Evolutionary conservation across 2,113 vertebrate species (phyloP).

Genomic region (Camelus dromedarius): DNA sequence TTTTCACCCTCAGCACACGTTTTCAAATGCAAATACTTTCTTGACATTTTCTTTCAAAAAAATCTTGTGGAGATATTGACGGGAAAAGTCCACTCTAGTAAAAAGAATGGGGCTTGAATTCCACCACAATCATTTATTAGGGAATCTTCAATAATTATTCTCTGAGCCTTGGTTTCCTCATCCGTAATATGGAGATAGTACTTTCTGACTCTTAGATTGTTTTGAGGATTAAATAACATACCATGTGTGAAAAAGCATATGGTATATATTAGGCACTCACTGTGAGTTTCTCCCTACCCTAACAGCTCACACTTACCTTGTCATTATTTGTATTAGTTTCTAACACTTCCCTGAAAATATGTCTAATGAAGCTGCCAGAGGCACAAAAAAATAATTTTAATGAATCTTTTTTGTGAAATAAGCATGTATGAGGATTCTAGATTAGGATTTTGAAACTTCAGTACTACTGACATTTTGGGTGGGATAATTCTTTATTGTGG

Average conservation of each 20-base stretch:
- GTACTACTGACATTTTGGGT: background rate
- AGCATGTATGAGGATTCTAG: background rate
- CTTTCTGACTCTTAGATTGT: background rate
- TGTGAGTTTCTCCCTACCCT: background rate
- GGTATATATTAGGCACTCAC: background rate
- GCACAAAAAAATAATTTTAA: background rate
- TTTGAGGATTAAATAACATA: background rate
- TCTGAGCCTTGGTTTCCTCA: background rate
- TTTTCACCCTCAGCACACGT: background rate
- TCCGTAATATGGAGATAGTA: background rate
- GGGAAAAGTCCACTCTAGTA: background rate
- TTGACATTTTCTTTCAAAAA: slow-evolving; percentile 35
- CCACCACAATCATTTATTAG: background rate
- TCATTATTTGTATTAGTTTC: background rate
- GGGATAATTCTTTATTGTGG: background rate
- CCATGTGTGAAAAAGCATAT: background rate
- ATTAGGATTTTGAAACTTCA: background rate
- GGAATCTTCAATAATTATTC: slow-evolving; percentile 27
- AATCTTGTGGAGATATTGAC: background rate
- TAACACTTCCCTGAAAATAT: slow-evolving; percentile 14
- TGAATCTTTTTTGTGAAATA: background rate
- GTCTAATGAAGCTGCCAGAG: background rate
- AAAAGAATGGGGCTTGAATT: background rate
- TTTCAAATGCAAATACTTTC: slow-evolving; percentile 28
- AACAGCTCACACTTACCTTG: background rate